Percentiles rank a stretch among this genome's conserved stretches.
Conservation (phyloP, 2,888 invertebrate species). For the Caenorhabditis doughertyi region DNA sequence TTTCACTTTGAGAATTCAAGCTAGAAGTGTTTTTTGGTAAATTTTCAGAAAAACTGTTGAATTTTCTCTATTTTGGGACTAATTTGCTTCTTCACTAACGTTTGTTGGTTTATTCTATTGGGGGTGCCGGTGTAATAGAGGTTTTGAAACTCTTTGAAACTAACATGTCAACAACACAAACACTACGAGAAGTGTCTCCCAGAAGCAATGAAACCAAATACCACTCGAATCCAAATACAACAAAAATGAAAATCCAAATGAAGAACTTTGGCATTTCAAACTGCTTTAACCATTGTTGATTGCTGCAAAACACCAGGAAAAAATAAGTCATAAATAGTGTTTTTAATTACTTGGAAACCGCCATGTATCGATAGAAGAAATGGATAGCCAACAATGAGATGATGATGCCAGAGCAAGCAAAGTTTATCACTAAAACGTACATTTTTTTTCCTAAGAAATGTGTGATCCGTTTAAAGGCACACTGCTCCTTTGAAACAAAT, state of each 20-base stretch:
- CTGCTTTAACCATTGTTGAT: conserved; percentile 43
- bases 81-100: too few species aligned
- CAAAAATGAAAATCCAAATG: conserved; percentile 36
- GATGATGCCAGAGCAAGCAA: conserved; percentile 55
- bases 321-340: background rate
- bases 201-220: conserved; percentile 38
- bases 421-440: conserved; percentile 44
- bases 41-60: too few species aligned
- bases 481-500: too few species aligned
- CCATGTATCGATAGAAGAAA: conserved; percentile 56
- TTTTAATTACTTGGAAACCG: conserved; percentile 43
- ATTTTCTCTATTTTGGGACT: too few species aligned
- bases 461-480: too few species aligned
- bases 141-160: background rate
- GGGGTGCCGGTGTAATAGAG: too few species aligned
- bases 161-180: conserved; percentile 37
- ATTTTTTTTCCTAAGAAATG: background rate
- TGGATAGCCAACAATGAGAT: conserved; percentile 55
- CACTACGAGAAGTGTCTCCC: conserved; percentile 12
- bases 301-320: conserved; percentile 22
- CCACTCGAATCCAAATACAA: conserved; percentile 49
- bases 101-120: too few species aligned
- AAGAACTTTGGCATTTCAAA: conserved; percentile 53
- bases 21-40: too few species aligned
- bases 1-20: too few species aligned